Base-by-base conservation (phyloP, 2,888 invertebrate species). In the Oscheius sp. region DNA sequence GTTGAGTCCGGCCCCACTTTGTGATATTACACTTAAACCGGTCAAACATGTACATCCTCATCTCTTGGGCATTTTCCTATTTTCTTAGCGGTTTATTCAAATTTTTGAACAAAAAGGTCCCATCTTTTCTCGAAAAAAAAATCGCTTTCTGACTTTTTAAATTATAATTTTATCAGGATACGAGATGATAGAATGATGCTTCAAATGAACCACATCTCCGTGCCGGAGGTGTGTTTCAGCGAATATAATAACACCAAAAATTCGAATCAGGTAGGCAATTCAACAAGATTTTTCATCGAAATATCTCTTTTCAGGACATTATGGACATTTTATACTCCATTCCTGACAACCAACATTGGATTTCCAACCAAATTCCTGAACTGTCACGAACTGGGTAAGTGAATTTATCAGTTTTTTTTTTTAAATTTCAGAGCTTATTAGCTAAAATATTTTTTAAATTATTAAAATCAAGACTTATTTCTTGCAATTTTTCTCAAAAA, bases 341-440 rank as follows among this genome's bases (percentile, higher is more conserved):
- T 0, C 29, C 34, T 6, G n/a, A 50, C 2, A 73, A 73, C 52
- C 66, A 70, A 15, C 57, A 75, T 48, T 75, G 74, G 74, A 33
- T 73, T 12, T 68, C 68, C 33, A 48, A 31, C 23, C 23, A 37
- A 31, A 39, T 67, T 33, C 29, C 45, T n/a, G 68, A 68, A 15
- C 37, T 68, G 29, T 42, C 68, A 5, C 58, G 46, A 10, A 50
- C 68, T 3, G 68, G 68, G 68, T 65, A 29, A 39, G 65, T n/a
- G n/a, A n/a, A n/a, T 37, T 27, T 39, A 6, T 2, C n/a, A 42
- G 25, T 10, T 57, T 45, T 17, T 53, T 55, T 37, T 55, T n/a
- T n/a, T n/a, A n/a, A n/a, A n/a, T n/a, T n/a, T n/a, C n/a, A n/a
- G n/a, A n/a, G n/a, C n/a, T n/a, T n/a, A n/a, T n/a, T n/a, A n/a